phyloP scores from a whole-genome alignment of 2,888 invertebrate genomes.

The Acrocyrtus sp. region DNA sequence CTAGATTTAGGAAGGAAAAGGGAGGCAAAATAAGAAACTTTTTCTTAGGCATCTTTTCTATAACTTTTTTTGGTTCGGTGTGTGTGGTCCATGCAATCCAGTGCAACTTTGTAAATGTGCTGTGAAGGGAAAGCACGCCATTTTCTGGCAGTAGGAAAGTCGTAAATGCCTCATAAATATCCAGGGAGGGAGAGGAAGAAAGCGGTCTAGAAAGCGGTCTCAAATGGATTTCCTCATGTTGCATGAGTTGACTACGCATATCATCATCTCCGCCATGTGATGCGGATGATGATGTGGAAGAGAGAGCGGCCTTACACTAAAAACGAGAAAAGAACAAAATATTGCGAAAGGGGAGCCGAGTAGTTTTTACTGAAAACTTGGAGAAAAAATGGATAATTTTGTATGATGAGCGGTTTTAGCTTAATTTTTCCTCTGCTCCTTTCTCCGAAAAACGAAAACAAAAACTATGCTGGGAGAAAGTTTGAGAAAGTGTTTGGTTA shows the following conservation, averaged over 20 bases:
- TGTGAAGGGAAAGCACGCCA: conserved; percentile 6
- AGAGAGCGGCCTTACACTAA: too few species aligned
- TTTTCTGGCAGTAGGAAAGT: not conserved
- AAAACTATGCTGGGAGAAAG: too few species aligned
- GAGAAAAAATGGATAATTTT: too few species aligned
- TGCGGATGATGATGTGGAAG: conserved; percentile 3
- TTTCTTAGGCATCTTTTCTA: conserved; percentile 6
- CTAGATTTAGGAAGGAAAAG: not conserved
- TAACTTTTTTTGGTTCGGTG: conserved; percentile 10
- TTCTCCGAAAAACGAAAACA: too few species aligned
- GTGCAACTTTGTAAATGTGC: conserved; percentile 5
- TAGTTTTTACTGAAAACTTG: too few species aligned
- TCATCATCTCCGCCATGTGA: conserved; percentile 14
- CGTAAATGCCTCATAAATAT: conserved; percentile 46
- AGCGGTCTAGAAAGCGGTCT: conserved; percentile 22
- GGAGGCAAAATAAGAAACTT: not conserved
- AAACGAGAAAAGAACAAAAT: too few species aligned
- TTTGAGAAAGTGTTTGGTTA: too few species aligned
- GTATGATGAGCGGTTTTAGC: too few species aligned
- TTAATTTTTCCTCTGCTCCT: too few species aligned
- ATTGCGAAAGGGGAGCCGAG: too few species aligned
- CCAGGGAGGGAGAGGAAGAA: too few species aligned
- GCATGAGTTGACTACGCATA: conserved; percentile 45
- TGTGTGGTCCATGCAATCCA: not conserved
- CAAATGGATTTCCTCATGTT: conserved; percentile 43